Percentiles rank a stretch among this genome's conserved stretches.
These are phyloP conservation scores for Malurus elegans DNA, from an alignment of 2,113 vertebrate genomes.

Conservation along the genomic window DNA sequence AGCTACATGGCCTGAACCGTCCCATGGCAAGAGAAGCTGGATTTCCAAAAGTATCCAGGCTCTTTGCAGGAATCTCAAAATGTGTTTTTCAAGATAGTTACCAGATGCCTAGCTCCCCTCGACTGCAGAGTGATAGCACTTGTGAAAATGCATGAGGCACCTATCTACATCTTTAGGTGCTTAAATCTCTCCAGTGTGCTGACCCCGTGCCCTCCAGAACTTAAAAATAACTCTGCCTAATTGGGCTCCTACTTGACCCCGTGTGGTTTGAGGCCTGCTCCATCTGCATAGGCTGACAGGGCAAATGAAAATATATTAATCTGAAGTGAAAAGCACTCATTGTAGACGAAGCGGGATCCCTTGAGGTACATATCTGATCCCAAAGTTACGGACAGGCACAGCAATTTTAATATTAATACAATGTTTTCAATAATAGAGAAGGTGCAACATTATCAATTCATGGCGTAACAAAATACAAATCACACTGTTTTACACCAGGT, in stretches of 20 bases:
- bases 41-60: neutral
- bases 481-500: neutral
- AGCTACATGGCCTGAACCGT: neutral
- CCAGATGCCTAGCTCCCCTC: neutral
- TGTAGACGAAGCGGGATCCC: neutral
- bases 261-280: neutral
- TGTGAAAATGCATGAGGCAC: constrained; percentile 10
- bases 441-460: neutral
- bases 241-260: neutral
- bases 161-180: constrained; percentile 17
- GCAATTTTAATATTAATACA: constrained; percentile 15
- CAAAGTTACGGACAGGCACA: neutral
- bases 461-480: neutral
- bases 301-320: constrained; percentile 35
- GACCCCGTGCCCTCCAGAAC: neutral
- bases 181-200: neutral
- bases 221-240: constrained; percentile 46
- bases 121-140: neutral
- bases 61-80: neutral
- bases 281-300: constrained; percentile 11
- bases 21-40: neutral
- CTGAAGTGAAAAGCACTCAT: constrained; percentile 30
- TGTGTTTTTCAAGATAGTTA: neutral
- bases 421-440: constrained; percentile 6
- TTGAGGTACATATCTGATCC: neutral